These are phyloP conservation scores for Ondatra zibethicus DNA, from an alignment of 2,113 vertebrate genomes.

Conservation along the genomic window DNA sequence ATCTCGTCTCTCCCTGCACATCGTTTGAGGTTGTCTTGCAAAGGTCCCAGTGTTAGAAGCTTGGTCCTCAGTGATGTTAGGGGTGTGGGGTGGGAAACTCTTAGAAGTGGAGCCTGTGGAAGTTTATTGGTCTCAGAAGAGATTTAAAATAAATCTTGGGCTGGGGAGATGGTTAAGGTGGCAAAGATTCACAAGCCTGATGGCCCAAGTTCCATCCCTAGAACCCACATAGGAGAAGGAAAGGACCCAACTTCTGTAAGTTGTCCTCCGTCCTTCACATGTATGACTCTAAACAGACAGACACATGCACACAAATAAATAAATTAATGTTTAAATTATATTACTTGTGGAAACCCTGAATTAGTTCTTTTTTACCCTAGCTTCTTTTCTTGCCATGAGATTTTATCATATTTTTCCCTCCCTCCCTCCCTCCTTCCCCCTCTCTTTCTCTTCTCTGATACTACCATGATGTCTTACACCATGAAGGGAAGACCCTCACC, in stretches of 20 bases:
- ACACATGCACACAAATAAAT: neutral
- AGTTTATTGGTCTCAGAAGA: neutral
- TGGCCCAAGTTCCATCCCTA: neutral
- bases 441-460: neutral
- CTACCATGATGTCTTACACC: neutral
- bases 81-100: too few species aligned
- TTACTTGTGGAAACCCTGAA: neutral
- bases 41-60: neutral
- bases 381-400: neutral
- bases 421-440: neutral
- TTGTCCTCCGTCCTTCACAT: neutral
- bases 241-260: neutral
- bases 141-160: neutral
- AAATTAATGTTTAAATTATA: neutral
- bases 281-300: neutral
- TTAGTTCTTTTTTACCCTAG: neutral
- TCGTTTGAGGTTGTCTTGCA: neutral
- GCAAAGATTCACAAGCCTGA: neutral
- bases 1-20: too few species aligned
- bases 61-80: neutral
- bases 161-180: neutral
- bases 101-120: neutral
- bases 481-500: neutral
- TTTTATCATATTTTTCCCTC: neutral
- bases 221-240: neutral